These are phyloP conservation scores for Diloba caeruleocephala DNA, from an alignment of 2,888 invertebrate species.

Conservation along the genomic window DNA sequence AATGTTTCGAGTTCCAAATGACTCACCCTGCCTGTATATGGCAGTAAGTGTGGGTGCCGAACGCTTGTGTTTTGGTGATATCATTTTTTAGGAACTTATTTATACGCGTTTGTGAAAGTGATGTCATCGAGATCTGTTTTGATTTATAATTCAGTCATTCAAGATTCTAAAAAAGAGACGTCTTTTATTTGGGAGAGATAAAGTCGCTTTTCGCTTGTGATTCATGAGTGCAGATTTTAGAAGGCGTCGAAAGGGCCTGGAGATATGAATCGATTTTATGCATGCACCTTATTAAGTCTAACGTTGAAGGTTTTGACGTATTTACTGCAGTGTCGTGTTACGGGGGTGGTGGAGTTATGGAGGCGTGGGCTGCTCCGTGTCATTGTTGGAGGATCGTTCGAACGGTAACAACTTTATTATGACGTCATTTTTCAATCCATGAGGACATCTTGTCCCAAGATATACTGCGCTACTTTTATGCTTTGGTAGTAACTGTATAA, in stretches of 20 bases:
- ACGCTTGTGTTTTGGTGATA: constrained; percentile 60
- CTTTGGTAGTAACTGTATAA: too few species aligned
- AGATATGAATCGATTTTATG: constrained; percentile 52
- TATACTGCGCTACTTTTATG: constrained; percentile 30
- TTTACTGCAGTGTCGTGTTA: constrained; percentile 49
- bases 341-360: constrained; percentile 57
- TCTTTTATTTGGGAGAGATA: constrained; percentile 1
- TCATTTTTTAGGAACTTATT: constrained; percentile 64
- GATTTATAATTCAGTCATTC: constrained; percentile 18
- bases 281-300: constrained; percentile 57
- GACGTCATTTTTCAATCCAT: constrained; percentile 38
- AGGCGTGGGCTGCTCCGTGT: constrained; percentile 51
- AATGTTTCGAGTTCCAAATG: constrained; percentile 61
- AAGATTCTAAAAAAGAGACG: constrained; percentile 9
- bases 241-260: constrained; percentile 18
- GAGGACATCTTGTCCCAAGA: constrained; percentile 32
- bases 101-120: constrained; percentile 57
- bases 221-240: constrained; percentile 4
- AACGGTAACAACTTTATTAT: constrained; percentile 43
- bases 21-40: constrained; percentile 64
- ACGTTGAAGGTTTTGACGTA: constrained; percentile 56
- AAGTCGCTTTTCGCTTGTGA: constrained; percentile 29
- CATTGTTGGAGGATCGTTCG: constrained; percentile 47
- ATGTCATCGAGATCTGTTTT: constrained; percentile 57
- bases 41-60: constrained; percentile 61